Conservation (phyloP, 1,140 invertebrate genomes). For the Drosophila kurseongensis region DNA sequence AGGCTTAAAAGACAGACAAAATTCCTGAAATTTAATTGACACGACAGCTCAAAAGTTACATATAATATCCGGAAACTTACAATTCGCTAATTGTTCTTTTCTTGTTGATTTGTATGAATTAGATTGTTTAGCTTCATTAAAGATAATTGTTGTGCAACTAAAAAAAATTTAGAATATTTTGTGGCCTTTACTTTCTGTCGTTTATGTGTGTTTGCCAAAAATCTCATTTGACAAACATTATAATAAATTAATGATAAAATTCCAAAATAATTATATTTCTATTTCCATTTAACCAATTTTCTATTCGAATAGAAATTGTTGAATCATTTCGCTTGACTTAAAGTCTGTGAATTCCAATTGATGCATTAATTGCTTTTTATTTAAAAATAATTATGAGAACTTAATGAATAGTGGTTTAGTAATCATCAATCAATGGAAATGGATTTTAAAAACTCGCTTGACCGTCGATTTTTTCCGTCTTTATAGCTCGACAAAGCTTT, state of each 20-base stretch:
- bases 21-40: not conserved
- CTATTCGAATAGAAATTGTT: not conserved
- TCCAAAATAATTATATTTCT: conserved; percentile 18
- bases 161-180: not conserved
- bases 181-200: too few species aligned
- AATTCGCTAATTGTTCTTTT: too few species aligned
- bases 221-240: not conserved
- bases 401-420: not conserved
- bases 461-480: not conserved
- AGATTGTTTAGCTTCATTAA: too few species aligned
- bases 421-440: not conserved
- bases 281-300: not conserved
- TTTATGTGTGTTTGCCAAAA: not conserved
- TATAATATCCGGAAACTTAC: too few species aligned
- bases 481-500: not conserved
- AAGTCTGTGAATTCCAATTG: conserved; percentile 10
- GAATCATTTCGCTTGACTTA: conserved; percentile 7
- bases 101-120: too few species aligned
- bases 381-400: conserved; percentile 21
- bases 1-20: not conserved
- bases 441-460: not conserved
- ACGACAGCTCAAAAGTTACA: not conserved
- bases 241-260: conserved; percentile 10
- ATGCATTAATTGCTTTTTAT: conserved; percentile 21
- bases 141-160: too few species aligned